Base-by-base conservation (phyloP, 2,797 vertebrate genomes). In the Valencia hispanica region DNA sequence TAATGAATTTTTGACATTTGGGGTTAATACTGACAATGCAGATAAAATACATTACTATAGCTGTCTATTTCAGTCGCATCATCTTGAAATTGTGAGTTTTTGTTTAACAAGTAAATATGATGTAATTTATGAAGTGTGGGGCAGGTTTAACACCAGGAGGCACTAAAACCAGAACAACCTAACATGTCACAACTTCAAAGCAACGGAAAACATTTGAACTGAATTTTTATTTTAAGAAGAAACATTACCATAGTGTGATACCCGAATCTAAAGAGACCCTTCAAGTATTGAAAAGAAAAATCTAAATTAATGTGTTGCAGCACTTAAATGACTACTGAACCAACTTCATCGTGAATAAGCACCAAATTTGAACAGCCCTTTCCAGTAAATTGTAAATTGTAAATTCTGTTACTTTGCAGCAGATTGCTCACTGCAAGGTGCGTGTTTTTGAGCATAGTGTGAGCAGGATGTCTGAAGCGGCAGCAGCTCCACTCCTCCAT, bases 331-430 rank as follows among this genome's bases (percentile, higher is more conserved):
- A 32, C 5, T n/a, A 55, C 25, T 55, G 51, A 55, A n/a, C 55
- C 18, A 7, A 8, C 15, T 34, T 32, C 18, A 32, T 5, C 57
- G 17, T 63, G 14, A 68, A 47, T n/a, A 47, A 47, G n/a, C 68
- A 69, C 43, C 41, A 69, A 30, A 30, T 32, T 17, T 32, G 32
- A 51, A 34, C 20, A 70, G 10, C 25, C 50, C 4, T 50, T 36
- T 70, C 32, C 11, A 51, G 69, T 4, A 48, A 70, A 51, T 32
- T 39, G 9, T 22, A 17, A 63, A 63, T n/a, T n/a, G n/a, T n/a
- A n/a, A n/a, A n/a, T 66, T 61, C 3, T 48, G 72, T 68, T 41
- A 63, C 45, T 78, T 45, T 22, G 68, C 55, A 81, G 45, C 75
- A 77, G 75, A 70, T 73, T 78, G 61, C 48, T 57, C 47, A n/a